Evolutionary conservation across 92 coral and sea anemone genomes (phyloP), one percentile per base, ranked within the genome.

Genomic region (Zoanthus solanderi): DNA sequence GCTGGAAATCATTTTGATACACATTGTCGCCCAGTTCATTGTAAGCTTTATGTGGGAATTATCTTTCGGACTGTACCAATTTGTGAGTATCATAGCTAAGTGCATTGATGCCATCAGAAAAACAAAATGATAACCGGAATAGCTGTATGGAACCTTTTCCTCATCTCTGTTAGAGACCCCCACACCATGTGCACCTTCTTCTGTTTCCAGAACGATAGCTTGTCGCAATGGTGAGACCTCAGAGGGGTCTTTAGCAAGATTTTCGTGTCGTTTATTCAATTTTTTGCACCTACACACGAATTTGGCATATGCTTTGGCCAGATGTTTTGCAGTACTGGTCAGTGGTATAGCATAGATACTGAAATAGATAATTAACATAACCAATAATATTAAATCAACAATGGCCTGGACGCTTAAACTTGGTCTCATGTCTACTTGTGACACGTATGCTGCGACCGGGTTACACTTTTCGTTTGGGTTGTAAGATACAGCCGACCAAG

Each of bases 1-100:
- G 58, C 99, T 95, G 0, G 97, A 90, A 2, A 98, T 92, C 96
- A 96, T 92, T 73, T 96, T 96, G 79, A 96, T 96, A 65, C 99
- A 95, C 99, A 96, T 96, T 9, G 96, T 98, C 0, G 99, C 98
- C 99, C 99, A 96, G 84, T 96, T 96, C 9, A 96, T 96, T 50
- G 92, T 88, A 16, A 96, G 91, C 53, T 96, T 96, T 11, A 96
- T 90, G 80, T 89, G 92, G 23, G 99, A 95, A 29, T 96, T 95
- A 75, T 92, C 90, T 58, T 93, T 90, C 7, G 99, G 99, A 9
- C 95, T 95, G 87, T 92, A 96, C 99, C 99, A 96, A 89, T 96
- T 96, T 15, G 99, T 96, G 45, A 95, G 88, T n/a, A 96, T 92
- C 94, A 93, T 95, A 2, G 99, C 91, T 6, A 96, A 92, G 71